Percentiles rank a stretch among this genome's conserved stretches.
Conservation (phyloP, 2,797 vertebrate species). For the Dermochelys coriacea region DNA sequence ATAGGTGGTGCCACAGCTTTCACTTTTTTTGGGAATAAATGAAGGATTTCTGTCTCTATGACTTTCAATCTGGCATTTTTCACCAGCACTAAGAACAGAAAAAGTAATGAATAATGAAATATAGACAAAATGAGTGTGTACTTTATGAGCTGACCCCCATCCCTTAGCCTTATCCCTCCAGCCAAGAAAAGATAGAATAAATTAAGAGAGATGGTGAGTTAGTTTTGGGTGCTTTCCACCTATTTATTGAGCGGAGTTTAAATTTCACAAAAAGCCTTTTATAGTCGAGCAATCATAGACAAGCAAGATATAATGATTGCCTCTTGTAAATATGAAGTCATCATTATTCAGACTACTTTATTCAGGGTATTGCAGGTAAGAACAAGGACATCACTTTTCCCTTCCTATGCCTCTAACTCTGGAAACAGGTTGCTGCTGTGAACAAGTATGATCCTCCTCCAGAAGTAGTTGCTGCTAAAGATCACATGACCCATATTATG, state of each 20-base stretch:
- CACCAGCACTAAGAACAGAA: constrained; percentile 9
- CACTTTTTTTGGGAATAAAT: neutral
- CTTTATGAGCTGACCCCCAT: neutral
- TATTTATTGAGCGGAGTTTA: neutral
- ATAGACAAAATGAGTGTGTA: neutral
- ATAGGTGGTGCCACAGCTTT: neutral
- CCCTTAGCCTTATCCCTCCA: neutral
- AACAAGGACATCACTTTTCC: neutral
- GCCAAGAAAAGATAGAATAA: constrained; percentile 7
- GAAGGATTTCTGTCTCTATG: neutral
- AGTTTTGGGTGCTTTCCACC: neutral
- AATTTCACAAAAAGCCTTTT: neutral
- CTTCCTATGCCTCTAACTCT: constrained; percentile 8
- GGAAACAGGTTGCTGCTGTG: constrained; percentile 87
- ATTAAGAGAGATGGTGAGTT: neutral
- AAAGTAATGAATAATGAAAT: constrained; percentile 53
- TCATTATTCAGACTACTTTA: neutral
- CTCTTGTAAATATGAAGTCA: neutral
- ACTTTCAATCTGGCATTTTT: neutral
- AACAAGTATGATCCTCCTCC: constrained; percentile 90
- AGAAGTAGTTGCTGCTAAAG: constrained; percentile 87
- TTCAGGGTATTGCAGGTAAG: rapidly evolving
- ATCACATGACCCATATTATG: constrained; percentile 89
- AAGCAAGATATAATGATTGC: neutral
- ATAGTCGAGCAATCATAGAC: neutral